phyloP scores from a whole-genome alignment of 2,888 invertebrate genomes.

The Ligdia adustata region DNA sequence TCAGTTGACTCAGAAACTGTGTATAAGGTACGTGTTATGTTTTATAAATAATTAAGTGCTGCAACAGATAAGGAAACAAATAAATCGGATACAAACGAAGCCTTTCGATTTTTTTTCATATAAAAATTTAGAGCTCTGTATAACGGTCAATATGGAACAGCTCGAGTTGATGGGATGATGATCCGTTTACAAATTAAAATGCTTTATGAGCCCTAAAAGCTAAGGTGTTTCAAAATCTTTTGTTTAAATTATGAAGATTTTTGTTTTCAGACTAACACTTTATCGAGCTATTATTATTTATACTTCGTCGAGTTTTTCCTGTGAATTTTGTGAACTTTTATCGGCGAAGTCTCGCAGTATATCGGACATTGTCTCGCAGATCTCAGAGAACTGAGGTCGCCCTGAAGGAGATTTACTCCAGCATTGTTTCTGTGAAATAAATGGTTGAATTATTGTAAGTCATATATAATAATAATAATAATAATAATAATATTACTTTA shows the following conservation, averaged over 20 bases:
- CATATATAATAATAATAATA: neutral
- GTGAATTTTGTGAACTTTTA: conserved; percentile 54
- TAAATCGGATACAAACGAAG: too few relatives aligned
- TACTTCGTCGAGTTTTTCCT: conserved; percentile 45
- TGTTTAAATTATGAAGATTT: neutral
- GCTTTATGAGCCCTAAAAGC: too few relatives aligned
- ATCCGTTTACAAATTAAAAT: neutral
- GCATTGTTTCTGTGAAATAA: conserved; percentile 79
- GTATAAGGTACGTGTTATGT: too few relatives aligned
- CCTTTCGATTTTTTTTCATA: too few relatives aligned
- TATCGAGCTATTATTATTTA: neutral
- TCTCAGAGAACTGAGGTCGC: conserved; percentile 87
- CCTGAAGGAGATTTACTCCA: conserved; percentile 88
- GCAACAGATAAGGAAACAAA: too few relatives aligned
- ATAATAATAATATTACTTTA: neutral
- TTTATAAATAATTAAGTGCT: too few relatives aligned
- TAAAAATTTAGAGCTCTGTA: too few relatives aligned
- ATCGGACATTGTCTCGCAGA: conserved; percentile 66
- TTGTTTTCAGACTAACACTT: neutral
- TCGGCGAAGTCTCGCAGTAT: conserved; percentile 57
- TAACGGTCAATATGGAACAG: too few relatives aligned
- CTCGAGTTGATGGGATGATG: neutral
- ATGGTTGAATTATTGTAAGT: neutral
- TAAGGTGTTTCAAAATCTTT: neutral
- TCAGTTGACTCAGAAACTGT: too few relatives aligned